Evolutionary conservation across 1,140 invertebrate species (phyloP), one percentile per base, ranked within the genome.

Genomic region (Lordiphosa collinella): DNA sequence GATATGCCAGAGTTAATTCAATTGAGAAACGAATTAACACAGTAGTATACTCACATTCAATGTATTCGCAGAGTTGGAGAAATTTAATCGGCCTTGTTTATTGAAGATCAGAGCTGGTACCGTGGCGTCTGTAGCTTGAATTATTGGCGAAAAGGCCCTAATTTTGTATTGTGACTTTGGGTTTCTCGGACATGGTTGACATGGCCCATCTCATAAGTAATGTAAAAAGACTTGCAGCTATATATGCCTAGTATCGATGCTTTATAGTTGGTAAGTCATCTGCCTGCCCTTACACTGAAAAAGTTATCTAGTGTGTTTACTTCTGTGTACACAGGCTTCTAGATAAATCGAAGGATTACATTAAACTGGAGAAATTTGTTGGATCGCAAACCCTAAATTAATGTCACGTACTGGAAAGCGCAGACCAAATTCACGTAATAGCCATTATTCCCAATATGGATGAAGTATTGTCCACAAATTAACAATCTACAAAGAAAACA

Each of bases 31-130:
- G 5, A 22, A 22, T 22, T 22, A 22, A n/a, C n/a, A n/a, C n/a
- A n/a, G n/a, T n/a, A n/a, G n/a, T n/a, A n/a, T n/a, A n/a, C n/a
- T n/a, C n/a, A n/a, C n/a, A n/a, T n/a, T n/a, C n/a, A n/a, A n/a
- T n/a, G n/a, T n/a, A n/a, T n/a, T n/a, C n/a, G n/a, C 14, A 82
- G 76, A 7, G 34, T 84, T 48, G 62, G 63, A 0, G 76, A 82
- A 61, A 1, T 76, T 22, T 84, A 72, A 13, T 3, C 60, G 35
- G 22, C 57, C 1, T 8, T 60, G 3, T 82, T 38, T 34, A 6
- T 7, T 5, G 78, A 64, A 6, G 76, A 82, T 34, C 46, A 55
- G 3, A 3, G 5, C 0, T 82, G 76, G 78, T 84, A 82, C 12
- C 76, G 76, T 3, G 67, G 67, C 10, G 50, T 72, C 18, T 82